These are phyloP conservation scores for Ips nitidus DNA, from an alignment of 1,140 invertebrate species.

Conservation along the genomic window DNA sequence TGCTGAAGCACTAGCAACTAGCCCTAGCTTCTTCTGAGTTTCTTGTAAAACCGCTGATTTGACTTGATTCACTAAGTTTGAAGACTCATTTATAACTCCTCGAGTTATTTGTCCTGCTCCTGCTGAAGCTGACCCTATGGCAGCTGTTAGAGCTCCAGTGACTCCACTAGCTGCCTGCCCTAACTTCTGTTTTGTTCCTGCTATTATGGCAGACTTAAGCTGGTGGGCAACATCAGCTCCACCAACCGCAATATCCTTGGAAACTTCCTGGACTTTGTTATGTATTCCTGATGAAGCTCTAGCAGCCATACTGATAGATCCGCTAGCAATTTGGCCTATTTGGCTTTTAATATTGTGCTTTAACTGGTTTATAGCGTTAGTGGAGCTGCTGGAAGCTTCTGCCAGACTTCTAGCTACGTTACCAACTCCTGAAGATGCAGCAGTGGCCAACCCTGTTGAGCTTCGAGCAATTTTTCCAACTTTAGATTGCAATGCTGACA, in stretches of 20 bases:
- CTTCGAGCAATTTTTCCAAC: constrained; percentile 56
- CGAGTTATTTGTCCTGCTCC: constrained; percentile 20
- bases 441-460: constrained; percentile 46
- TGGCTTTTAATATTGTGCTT: constrained; percentile 1
- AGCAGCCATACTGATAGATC: constrained; percentile 8
- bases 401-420: constrained; percentile 6
- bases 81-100: constrained; percentile 13
- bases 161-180: constrained; percentile 20
- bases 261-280: constrained; percentile 16
- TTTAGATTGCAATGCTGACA: constrained; percentile 50
- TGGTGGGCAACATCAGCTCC: constrained; percentile 16
- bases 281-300: constrained; percentile 16
- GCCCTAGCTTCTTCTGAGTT: constrained; percentile 13
- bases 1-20: constrained; percentile 9
- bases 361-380: constrained; percentile 4
- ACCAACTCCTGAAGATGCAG: constrained; percentile 3
- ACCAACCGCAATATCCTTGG: constrained; percentile 14
- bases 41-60: constrained; percentile 7
- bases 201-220: constrained; percentile 11
- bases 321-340: constrained; percentile 15
- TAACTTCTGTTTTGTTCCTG: constrained; percentile 25
- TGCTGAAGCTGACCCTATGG: constrained; percentile 25
- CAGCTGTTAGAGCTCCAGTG: constrained; percentile 16
- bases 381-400: background rate
- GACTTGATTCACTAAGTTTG: constrained; percentile 13